phyloP scores from a whole-genome alignment of 1,140 invertebrate genomes.

The Tenebrio molitor region DNA sequence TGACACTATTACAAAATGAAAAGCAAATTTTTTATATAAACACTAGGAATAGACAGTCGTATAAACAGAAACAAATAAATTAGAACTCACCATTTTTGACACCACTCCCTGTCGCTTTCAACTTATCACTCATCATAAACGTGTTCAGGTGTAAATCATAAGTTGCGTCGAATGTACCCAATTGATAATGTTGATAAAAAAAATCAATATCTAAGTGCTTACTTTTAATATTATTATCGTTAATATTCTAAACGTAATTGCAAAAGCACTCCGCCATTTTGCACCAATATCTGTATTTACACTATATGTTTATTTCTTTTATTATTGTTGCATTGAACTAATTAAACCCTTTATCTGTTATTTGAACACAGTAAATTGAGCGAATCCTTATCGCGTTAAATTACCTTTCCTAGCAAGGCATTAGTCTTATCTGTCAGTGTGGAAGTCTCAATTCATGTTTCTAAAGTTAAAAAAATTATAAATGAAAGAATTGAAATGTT shows the following conservation, averaged over 20 bases:
- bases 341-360: constrained; percentile 19
- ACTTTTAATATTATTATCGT: neutral
- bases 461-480: constrained; percentile 17
- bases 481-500: constrained; percentile 14
- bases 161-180: constrained; percentile 2
- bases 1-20: no score
- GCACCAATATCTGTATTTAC: constrained; percentile 2
- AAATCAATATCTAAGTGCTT: constrained; percentile 5
- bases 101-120: neutral
- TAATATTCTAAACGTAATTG: neutral
- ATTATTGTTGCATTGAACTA: constrained; percentile 20
- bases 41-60: no score
- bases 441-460: neutral
- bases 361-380: constrained; percentile 13
- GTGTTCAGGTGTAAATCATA: constrained; percentile 7
- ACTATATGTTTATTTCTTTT: constrained; percentile 13
- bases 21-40: no score
- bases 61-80: no score
- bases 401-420: constrained; percentile 16
- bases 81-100: constrained; percentile 16
- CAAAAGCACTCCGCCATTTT: neutral
- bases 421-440: constrained; percentile 39
- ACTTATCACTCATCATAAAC: constrained; percentile 8
- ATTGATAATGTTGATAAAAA: constrained; percentile 31
- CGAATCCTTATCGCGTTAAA: constrained; percentile 18